Evolutionary conservation across 2,113 vertebrate species (phyloP).

Genomic region (Neotoma lepida): DNA sequence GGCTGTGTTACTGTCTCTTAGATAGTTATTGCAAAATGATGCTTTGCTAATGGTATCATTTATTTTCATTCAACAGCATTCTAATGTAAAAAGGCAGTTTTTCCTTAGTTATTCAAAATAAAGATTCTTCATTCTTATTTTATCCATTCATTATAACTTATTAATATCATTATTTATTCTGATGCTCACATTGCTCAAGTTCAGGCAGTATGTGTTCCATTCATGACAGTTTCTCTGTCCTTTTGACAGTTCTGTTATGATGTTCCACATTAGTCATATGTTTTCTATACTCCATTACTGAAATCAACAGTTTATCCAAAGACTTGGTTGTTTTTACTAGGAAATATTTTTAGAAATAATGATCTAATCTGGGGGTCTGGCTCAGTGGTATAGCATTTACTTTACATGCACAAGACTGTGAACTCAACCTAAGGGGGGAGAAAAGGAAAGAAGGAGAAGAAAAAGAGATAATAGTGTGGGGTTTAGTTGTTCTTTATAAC

Average conservation of each 20-base stretch:
- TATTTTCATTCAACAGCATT: not conserved
- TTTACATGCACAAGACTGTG: not conserved
- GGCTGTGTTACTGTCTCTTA: not conserved
- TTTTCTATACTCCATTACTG: not conserved
- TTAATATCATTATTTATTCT: slow-evolving; percentile 5
- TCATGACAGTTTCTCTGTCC: not conserved
- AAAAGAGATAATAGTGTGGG: not conserved
- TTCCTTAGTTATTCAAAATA: not conserved
- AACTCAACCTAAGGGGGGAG: not conserved
- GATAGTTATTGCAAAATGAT: not conserved
- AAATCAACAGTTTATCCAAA: not conserved
- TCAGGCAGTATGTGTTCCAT: not conserved
- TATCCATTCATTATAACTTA: not conserved
- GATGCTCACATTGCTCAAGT: not conserved
- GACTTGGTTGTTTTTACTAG: not conserved
- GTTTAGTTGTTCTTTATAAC: not conserved
- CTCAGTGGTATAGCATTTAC: not conserved
- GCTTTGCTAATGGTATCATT: not conserved
- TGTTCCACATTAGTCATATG: not conserved
- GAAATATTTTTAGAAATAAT: slow-evolving; percentile 22
- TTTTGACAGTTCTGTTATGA: not conserved
- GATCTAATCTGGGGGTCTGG: not conserved
- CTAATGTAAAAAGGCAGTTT: not conserved
- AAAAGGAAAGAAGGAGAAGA: not conserved
- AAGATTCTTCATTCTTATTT: slow-evolving; percentile 24